phyloP scores from a whole-genome alignment of 2,888 invertebrate genomes.

The Anthoptus insignis region DNA sequence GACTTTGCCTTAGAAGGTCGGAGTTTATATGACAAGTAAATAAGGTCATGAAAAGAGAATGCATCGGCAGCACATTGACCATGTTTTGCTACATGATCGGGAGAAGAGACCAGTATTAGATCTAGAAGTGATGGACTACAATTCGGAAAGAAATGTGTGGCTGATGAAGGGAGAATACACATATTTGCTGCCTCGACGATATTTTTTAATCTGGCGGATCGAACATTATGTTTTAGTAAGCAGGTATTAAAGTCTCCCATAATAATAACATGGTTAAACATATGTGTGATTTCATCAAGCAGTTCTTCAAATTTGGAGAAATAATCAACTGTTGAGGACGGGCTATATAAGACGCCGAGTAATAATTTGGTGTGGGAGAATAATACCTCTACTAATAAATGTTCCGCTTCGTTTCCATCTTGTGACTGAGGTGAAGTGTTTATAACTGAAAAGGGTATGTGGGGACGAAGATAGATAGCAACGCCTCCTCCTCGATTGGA shows the following conservation, averaged over 20 bases:
- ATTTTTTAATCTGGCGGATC: conserved; percentile 7
- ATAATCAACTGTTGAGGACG: conserved; percentile 13
- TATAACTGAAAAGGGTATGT: background rate
- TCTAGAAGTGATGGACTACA: too few relatives aligned
- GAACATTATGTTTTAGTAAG: conserved; percentile 24
- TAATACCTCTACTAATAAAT: background rate
- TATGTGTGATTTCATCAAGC: conserved; percentile 12
- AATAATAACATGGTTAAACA: conserved; percentile 22
- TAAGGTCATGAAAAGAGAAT: conserved; percentile 41
- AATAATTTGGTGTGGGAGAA: conserved; percentile 1
- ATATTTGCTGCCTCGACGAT: conserved; percentile 1
- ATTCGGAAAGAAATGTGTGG: too few relatives aligned
- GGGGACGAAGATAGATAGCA: background rate
- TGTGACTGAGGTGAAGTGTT: background rate
- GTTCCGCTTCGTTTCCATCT: background rate
- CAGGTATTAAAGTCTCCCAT: too few relatives aligned
- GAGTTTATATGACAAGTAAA: conserved; percentile 40
- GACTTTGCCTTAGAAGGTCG: conserved; percentile 37
- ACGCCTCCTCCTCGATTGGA: too few relatives aligned
- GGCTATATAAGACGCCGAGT: conserved; percentile 4
- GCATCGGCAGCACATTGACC: conserved; percentile 37
- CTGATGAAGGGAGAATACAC: too few relatives aligned
- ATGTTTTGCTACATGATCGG: conserved; percentile 29
- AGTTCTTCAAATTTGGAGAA: conserved; percentile 20
- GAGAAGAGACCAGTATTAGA: background rate